Evolutionary conservation across 2,888 invertebrate species (phyloP), one percentile per base, ranked within the genome.

Genomic region (Nineta flava): DNA sequence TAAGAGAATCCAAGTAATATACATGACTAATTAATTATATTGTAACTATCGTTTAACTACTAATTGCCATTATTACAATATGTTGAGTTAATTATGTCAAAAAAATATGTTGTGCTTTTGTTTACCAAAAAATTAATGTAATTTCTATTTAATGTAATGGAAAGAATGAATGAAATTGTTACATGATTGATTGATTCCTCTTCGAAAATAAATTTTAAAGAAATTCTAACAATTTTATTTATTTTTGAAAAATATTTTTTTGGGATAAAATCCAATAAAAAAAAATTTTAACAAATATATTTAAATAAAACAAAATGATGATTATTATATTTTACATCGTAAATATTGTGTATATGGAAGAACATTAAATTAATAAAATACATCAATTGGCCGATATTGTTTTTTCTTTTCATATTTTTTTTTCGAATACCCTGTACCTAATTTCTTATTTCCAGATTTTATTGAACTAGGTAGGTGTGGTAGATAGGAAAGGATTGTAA

Each of bases 301-400:
- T 16, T 41, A 41, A 13, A 41, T 12, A 41, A 41, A 13, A 41
- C 17, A 41, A 41, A 16, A 41, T 41, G 41, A 41, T 41, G 17
- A 26, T 26, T 26, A 26, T 26, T 26, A 26, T 26, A 26, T 26
- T 26, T 26, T 7, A 26, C 26, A 26, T 40, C n/a, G 9, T 12
- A 40, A 15, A 15, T 40, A 16, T 40, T 9, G 16, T 40, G 40
- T 40, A 15, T 40, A 40, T 40, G 16, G 38, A 12, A 16, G 40
- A 15, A 40, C 40, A 38, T 38, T 38, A 38, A 65, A 66, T 66
- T 65, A 67, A 61, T 60, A 63, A 61, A 64, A 62, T 66, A 66
- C 66, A 67, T 67, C 66, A 66, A 67, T 67, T 67, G 67, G 68
- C 67, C 67, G 67, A 67, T 57, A 34, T 46, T 34, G 50, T 47